Evolutionary conservation across 2,888 invertebrate genomes (phyloP).

Genomic region (Podabrus alpinus): DNA sequence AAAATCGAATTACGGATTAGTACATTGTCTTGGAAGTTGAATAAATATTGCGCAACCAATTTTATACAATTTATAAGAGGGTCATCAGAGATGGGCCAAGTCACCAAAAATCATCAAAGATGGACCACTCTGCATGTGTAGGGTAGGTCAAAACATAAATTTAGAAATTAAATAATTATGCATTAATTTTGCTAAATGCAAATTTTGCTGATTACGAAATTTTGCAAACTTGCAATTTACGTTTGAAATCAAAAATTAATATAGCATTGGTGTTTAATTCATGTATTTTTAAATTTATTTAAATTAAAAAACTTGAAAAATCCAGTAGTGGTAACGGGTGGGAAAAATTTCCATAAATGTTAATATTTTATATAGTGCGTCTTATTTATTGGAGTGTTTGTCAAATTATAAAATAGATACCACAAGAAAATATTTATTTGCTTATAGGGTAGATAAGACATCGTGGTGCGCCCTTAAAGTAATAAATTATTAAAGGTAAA

Average conservation of each 20-base stretch:
- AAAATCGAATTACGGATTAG: too few species aligned
- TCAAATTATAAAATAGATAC: background rate
- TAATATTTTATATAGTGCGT: background rate
- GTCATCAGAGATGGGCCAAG: too few species aligned
- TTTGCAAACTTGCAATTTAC: background rate
- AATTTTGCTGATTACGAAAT: background rate
- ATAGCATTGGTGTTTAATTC: background rate
- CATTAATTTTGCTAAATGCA: background rate
- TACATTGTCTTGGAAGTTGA: too few species aligned
- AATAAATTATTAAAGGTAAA: conserved; percentile 37
- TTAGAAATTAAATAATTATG: background rate
- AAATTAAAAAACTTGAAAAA: background rate
- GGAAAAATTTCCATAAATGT: background rate
- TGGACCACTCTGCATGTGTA: too few species aligned
- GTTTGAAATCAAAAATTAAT: background rate
- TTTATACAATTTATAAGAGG: too few species aligned
- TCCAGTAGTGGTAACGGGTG: background rate
- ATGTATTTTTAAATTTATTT: background rate
- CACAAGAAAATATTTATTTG: conserved; percentile 12
- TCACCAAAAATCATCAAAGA: too few species aligned
- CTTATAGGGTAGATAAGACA: conserved; percentile 38
- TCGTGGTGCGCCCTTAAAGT: conserved; percentile 39
- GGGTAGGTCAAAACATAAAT: too few species aligned
- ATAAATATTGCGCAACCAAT: too few species aligned
- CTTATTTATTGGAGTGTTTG: background rate